A percentile compares a stretch with the other conserved stretches of the same genome.
These are phyloP conservation scores for Callimorpha dominula DNA, from an alignment of 2,888 invertebrate genomes.

Conservation along the genomic window DNA sequence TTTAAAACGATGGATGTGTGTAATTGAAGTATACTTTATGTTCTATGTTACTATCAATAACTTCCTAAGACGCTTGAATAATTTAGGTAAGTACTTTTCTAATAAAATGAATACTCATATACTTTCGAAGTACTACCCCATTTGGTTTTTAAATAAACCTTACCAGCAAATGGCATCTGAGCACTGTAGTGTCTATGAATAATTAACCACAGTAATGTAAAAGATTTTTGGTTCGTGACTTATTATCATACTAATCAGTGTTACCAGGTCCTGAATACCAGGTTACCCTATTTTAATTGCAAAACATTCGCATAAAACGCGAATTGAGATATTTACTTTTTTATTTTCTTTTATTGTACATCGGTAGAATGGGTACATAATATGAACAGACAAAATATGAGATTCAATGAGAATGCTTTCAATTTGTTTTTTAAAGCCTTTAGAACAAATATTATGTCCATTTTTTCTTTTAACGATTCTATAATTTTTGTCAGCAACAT, in stretches of 20 bases:
- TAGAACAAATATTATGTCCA: not conserved
- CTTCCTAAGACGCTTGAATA: not conserved
- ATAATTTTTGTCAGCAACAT: not conserved
- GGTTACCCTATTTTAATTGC: conserved; percentile 12
- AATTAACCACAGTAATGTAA: not conserved
- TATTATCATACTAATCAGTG: conserved; percentile 2
- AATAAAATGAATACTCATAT: not conserved
- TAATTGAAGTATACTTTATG: not conserved
- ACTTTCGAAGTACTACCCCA: not conserved
- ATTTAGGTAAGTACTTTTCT: not conserved
- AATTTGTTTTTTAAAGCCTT: not conserved
- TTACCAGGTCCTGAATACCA: conserved; percentile 4
- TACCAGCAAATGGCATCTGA: conserved; percentile 49
- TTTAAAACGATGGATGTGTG: not conserved
- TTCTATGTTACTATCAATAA: not conserved
- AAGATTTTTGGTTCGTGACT: conserved; percentile 2
- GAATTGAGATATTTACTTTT: not conserved
- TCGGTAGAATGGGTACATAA: too few relatives aligned
- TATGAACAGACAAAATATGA: too few relatives aligned
- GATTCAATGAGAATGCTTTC: too few relatives aligned
- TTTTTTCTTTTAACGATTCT: not conserved
- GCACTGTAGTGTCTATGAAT: not conserved
- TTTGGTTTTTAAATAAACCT: conserved; percentile 48
- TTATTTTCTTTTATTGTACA: not conserved
- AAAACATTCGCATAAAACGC: conserved; percentile 20